Evolutionary conservation across 1,140 invertebrate genomes (phyloP).

Genomic region (Reticulitermes speratus): DNA sequence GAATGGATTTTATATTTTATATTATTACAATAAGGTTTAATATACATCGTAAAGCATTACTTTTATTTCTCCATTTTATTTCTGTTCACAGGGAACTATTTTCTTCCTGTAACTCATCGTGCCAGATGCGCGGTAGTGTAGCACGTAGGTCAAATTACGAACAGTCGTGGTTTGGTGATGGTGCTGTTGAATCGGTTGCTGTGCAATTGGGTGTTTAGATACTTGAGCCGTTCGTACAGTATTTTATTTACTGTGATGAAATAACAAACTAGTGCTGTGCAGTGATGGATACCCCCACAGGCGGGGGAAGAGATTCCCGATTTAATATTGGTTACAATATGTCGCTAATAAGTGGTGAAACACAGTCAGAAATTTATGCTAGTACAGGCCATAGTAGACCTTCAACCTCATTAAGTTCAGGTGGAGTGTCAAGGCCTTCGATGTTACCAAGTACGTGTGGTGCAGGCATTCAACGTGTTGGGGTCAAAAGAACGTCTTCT

Average conservation of each 20-base stretch:
- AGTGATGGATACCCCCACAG: constrained; percentile 69
- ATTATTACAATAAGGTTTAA: background rate
- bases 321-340: constrained; percentile 81
- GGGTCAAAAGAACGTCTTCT: constrained; percentile 65
- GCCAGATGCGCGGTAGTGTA: constrained; percentile 26
- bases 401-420: constrained; percentile 59
- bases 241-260: constrained; percentile 33
- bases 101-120: constrained; percentile 35
- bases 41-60: background rate
- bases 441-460: constrained; percentile 43
- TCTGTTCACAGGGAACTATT: constrained; percentile 25
- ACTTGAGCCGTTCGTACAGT: constrained; percentile 26
- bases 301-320: constrained; percentile 79
- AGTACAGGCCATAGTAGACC: constrained; percentile 58
- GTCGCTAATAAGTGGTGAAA: constrained; percentile 72
- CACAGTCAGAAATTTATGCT: constrained; percentile 72
- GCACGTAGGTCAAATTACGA: constrained; percentile 44
- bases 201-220: constrained; percentile 31
- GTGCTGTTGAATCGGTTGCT: constrained; percentile 24
- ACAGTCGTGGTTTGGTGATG: constrained; percentile 38
- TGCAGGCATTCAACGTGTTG: constrained; percentile 47
- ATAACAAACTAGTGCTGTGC: constrained; percentile 29
- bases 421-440: constrained; percentile 45
- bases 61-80: background rate
- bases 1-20: background rate